phyloP scores from a whole-genome alignment of 2,113 vertebrate species.

The Phycodurus eques region DNA sequence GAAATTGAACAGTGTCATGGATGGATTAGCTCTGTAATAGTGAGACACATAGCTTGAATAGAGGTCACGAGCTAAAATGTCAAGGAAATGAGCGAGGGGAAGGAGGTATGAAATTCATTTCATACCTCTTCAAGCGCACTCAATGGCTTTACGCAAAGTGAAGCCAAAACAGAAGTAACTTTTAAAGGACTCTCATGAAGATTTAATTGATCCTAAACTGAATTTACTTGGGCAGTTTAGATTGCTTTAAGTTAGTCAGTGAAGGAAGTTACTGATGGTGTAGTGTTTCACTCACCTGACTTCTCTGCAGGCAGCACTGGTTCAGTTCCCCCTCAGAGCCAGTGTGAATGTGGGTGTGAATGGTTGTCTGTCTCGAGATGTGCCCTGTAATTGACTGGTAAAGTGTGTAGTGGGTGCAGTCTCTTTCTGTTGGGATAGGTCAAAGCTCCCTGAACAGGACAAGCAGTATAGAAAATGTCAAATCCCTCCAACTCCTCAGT shows the following conservation, averaged over 20 bases:
- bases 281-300: no score
- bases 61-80: conserved; percentile 88
- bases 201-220: neutral
- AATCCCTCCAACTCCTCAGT: neutral
- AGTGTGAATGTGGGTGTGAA: no score
- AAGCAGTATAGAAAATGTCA: neutral
- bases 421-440: no score
- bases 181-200: conserved; percentile 13
- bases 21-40: conserved; percentile 99
- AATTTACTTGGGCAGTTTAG: conserved; percentile 1
- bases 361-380: no score
- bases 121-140: conserved; percentile 96
- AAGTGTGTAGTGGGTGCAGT: no score
- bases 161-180: conserved; percentile 55
- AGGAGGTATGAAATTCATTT: conserved; percentile 98
- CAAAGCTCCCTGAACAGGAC: no score
- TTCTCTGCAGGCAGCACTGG: no score
- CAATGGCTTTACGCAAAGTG: conserved; percentile 48
- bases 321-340: no score
- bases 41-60: conserved; percentile 91
- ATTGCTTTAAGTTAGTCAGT: neutral
- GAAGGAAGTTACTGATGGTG: no score
- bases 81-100: conserved; percentile 86
- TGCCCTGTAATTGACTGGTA: no score
- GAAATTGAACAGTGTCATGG: conserved; percentile 99